Evolutionary conservation across 2,113 vertebrate genomes (phyloP), one percentile per base, ranked within the genome.

Genomic region (Tychaedon coryphoeus): DNA sequence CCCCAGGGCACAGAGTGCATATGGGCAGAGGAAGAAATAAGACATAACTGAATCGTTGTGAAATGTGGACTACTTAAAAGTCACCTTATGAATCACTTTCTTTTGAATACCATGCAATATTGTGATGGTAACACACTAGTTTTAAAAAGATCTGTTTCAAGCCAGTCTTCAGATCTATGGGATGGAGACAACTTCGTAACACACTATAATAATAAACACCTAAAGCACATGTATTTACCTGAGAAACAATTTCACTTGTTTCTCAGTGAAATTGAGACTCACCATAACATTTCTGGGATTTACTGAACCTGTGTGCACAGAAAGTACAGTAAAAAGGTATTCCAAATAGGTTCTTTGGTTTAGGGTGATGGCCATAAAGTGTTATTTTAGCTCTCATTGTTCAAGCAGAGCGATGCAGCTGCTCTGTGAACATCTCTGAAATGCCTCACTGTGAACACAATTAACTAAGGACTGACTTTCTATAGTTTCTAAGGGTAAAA

Each of bases 241-340:
- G 53, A 93, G 53, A 78, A 91, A 75, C 69, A 65, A 40, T 96
- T 93, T 50, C 33, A 80, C 36, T 77, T 88, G n/a, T n/a, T n/a
- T n/a, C n/a, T n/a, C n/a, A n/a, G n/a, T n/a, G n/a, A n/a, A n/a
- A n/a, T n/a, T n/a, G n/a, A 58, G 88, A 67, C 14, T 77, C 5
- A 7, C 14, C 61, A 28, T 78, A 73, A 34, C 5, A 25, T 88
- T 79, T 62, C 57, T 73, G 56, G 6, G 4, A 22, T 91, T 92
- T 83, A 58, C 43, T 66, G 69, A 83, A 92, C 26, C 28, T 18
- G 2, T 66, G 48, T 1, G 1, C 23, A 43, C 40, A 62, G 17
- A 71, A 89, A 66, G 36, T 25, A 56, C 4, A 64, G 67, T 64
- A 58, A 81, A 88, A 61, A 5, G 1, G 3, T 86, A 40, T 50